Percentiles rank a stretch among this genome's conserved stretches.
These are phyloP conservation scores for Sminthopsis crassicaudata DNA, from an alignment of 2,113 vertebrate genomes.

Conservation along the genomic window DNA sequence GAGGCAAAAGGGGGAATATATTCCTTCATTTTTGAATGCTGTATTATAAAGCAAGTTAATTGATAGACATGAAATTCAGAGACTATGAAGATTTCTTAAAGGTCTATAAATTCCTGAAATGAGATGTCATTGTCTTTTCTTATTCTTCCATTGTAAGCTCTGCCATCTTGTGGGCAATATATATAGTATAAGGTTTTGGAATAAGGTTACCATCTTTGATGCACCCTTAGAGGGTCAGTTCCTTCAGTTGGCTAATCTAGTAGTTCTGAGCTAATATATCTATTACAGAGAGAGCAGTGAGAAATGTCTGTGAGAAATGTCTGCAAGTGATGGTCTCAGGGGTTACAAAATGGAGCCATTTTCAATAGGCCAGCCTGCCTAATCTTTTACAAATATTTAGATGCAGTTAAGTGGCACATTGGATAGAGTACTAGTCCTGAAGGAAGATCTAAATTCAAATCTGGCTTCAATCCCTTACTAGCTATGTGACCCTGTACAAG, in stretches of 20 bases:
- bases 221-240: background rate
- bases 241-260: slow-evolving; percentile 5
- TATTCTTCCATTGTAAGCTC: slow-evolving; percentile 24
- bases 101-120: slow-evolving; percentile 12
- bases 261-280: background rate
- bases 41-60: slow-evolving; percentile 3
- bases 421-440: background rate
- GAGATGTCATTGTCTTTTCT: slow-evolving; percentile 17
- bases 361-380: slow-evolving; percentile 5
- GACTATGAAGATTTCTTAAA: slow-evolving; percentile 21
- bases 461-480: background rate
- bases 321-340: background rate
- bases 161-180: background rate
- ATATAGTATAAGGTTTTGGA: background rate
- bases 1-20: background rate
- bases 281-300: background rate
- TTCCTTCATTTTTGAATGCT: slow-evolving; percentile 10
- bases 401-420: background rate
- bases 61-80: background rate
- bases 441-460: background rate
- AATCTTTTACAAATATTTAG: slow-evolving; percentile 36
- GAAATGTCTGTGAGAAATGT: background rate
- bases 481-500: background rate
- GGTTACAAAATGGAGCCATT: slow-evolving; percentile 35
- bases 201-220: background rate